phyloP scores from a whole-genome alignment of 2,797 vertebrate species.

The Myotis pilosus region DNA sequence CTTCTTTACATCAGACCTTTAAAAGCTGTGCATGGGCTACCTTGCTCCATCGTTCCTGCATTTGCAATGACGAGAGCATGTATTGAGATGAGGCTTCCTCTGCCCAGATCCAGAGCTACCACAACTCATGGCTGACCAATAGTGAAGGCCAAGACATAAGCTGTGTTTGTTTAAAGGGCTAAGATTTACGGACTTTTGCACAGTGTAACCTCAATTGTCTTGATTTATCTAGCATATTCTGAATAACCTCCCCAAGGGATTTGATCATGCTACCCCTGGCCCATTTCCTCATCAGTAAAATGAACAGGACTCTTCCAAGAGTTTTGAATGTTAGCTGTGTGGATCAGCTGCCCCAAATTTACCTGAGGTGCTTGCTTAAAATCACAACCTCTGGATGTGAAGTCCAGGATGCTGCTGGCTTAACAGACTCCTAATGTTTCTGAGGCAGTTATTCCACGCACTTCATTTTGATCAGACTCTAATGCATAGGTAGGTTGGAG shows the following conservation, averaged over 20 bases:
- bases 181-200: neutral
- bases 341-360: neutral
- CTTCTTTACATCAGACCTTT: neutral
- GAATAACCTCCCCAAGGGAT: neutral
- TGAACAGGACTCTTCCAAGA: neutral
- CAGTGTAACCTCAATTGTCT: neutral
- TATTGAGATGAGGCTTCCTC: neutral
- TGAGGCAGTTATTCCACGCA: neutral
- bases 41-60: neutral
- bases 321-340: neutral
- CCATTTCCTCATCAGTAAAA: neutral
- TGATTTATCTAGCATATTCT: neutral
- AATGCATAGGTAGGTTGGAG: neutral
- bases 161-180: neutral
- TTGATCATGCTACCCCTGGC: neutral
- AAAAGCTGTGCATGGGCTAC: neutral
- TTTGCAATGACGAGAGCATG: neutral
- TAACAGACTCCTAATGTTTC: neutral
- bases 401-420: fast-evolving
- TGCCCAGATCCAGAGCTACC: neutral
- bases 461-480: neutral
- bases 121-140: neutral
- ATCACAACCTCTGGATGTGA: neutral
- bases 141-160: neutral
- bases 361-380: neutral